phyloP scores from a whole-genome alignment of 2,888 invertebrate species.

The Dascillus cervinus region DNA sequence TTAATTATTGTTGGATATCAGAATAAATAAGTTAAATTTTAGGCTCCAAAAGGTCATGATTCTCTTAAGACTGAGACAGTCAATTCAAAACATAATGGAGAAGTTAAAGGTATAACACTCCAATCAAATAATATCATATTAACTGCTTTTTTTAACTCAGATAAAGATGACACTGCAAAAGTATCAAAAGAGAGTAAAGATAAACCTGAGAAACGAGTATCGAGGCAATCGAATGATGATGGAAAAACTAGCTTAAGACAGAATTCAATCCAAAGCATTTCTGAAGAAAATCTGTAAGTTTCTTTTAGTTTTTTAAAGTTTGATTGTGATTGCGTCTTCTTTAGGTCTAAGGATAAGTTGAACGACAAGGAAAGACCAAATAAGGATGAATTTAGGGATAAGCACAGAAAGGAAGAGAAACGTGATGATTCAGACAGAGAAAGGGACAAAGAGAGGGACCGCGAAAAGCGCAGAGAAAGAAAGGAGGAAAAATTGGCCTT shows the following conservation, averaged over 20 bases:
- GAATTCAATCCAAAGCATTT: not conserved
- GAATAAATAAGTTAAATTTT: slow-evolving; percentile 2
- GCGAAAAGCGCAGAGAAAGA: slow-evolving; percentile 50
- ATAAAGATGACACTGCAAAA: slow-evolving; percentile 8
- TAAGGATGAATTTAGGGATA: slow-evolving; percentile 44
- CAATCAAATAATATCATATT: slow-evolving; percentile 2
- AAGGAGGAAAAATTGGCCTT: slow-evolving; percentile 41
- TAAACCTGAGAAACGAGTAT: slow-evolving; percentile 28
- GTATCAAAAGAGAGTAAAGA: slow-evolving; percentile 25
- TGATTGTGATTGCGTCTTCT: slow-evolving; percentile 2
- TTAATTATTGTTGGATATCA: not conserved
- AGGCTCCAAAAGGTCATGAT: slow-evolving; percentile 12
- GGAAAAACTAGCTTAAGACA: slow-evolving; percentile 21
- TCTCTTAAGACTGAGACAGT: slow-evolving; percentile 24
- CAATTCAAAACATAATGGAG: slow-evolving; percentile 46
- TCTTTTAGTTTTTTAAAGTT: slow-evolving; percentile 1
- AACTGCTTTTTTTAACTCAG: no score
- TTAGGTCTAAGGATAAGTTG: slow-evolving; percentile 29
- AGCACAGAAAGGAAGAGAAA: slow-evolving; percentile 47
- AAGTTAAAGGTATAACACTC: slow-evolving; percentile 33
- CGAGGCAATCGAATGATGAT: slow-evolving; percentile 25
- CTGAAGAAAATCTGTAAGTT: no score
- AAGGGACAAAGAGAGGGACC: slow-evolving; percentile 57
- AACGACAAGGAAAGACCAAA: slow-evolving; percentile 37
- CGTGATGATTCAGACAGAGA: slow-evolving; percentile 45